Evolutionary conservation across 1,140 invertebrate species (phyloP), one percentile per base, ranked within the genome.

Genomic region (Cydia strobilella): DNA sequence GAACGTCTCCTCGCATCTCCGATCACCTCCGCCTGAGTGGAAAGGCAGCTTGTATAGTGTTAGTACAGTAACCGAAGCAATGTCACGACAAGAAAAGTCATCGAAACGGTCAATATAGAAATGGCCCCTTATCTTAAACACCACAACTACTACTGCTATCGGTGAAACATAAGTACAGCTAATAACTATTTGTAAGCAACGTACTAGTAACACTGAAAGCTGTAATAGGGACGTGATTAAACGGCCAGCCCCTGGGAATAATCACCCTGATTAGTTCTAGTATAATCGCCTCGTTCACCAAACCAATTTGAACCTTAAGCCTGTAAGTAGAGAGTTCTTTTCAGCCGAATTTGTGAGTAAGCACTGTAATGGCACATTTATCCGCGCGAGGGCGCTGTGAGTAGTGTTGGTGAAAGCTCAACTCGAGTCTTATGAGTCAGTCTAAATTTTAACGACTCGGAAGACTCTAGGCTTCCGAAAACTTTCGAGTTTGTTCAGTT

Each of bases 211-310:
- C 54, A 20, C 20, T 59, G 48, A 51, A 51, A 51, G 48, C 48
- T n/a, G 54, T 59, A 59, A 59, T 59, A 69, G 23, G 27, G 65
- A 35, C 65, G 65, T 27, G 65, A 69, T 69, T 39, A 69, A 69
- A 20, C 27, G 65, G 3, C 6, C 18, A 59, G 13, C 65, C 65
- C 65, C 65, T 18, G 65, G 65, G 65, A 69, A 35, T 69, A 69
- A 69, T 35, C 65, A 69, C 65, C 31, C 65, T 69, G 65, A 69
- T 69, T 69, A 69, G 65, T 39, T 69, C 65, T 35, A 18, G 65
- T 59, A 59, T 59, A 59, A 59, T 23, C 20, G 54, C 9, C 54
- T n/a, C 54, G 6, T 59, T 59, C 20, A 23, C 18, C 54, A 59
- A 59, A 10, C 54, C 54, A 9, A 23, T 59, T 23, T n/a, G 54